Evolutionary conservation across 1,140 invertebrate genomes (phyloP).

Genomic region (Pseudachorutes palmiensis): DNA sequence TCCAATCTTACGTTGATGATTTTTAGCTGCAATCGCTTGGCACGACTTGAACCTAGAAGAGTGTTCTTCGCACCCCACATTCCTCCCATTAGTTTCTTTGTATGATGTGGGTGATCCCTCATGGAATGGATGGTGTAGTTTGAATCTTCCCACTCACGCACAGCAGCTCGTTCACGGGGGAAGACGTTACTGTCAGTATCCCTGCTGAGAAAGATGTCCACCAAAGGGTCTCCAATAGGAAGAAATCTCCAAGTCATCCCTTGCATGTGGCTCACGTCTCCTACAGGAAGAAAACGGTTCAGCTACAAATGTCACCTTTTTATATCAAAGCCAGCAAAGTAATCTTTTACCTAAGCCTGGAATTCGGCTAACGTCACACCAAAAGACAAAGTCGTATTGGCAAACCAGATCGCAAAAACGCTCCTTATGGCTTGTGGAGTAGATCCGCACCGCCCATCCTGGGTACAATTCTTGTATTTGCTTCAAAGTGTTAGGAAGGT

Average conservation of each 20-base stretch:
- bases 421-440: no score
- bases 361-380: no score
- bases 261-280: not conserved
- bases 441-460: no score
- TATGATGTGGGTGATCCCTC: slow-evolving; percentile 37
- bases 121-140: slow-evolving; percentile 36
- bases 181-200: slow-evolving; percentile 33
- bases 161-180: slow-evolving; percentile 33
- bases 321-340: no score
- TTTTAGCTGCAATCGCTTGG: not conserved
- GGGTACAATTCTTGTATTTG: no score
- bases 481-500: no score
- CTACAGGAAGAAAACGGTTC: not conserved
- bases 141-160: slow-evolving; percentile 37
- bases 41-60: not conserved
- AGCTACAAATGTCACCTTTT: no score
- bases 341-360: no score
- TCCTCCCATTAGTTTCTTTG: not conserved
- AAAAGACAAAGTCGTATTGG: no score
- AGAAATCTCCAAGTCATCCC: slow-evolving; percentile 36
- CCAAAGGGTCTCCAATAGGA: slow-evolving; percentile 30
- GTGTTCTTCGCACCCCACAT: slow-evolving; percentile 26
- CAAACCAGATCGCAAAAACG: no score
- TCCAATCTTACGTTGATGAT: not conserved
- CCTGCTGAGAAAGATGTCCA: slow-evolving; percentile 32